Percentiles rank a stretch among this genome's conserved stretches.
Evolutionary conservation across 2,888 invertebrate species (phyloP).

Genomic region (Hyposoter didymator): DNA sequence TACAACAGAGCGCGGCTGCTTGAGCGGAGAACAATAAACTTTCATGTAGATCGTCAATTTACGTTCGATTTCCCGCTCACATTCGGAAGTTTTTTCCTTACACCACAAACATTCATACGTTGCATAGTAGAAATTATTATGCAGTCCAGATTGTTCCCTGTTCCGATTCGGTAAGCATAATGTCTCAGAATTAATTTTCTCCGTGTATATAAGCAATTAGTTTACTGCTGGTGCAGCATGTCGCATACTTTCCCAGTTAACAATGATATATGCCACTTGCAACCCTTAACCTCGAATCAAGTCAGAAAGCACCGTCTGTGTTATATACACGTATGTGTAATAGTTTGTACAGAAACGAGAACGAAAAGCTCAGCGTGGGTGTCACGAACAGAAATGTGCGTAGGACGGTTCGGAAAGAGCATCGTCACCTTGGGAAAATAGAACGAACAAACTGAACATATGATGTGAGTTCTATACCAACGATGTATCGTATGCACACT

Average conservation of each 20-base stretch:
- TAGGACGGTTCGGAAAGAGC: constrained; percentile 28
- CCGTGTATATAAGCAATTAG: not conserved
- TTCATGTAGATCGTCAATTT: constrained; percentile 26
- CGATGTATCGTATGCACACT: not conserved
- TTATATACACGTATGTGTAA: not conserved
- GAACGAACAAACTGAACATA: constrained; percentile 44
- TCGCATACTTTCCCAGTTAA: not conserved
- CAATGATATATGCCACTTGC: constrained; percentile 7
- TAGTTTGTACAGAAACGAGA: constrained; percentile 44
- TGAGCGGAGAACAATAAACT: constrained; percentile 52
- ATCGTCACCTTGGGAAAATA: constrained; percentile 56
- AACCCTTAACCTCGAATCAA: constrained; percentile 16
- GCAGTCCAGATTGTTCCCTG: too few species aligned
- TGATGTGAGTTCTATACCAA: constrained; percentile 10
- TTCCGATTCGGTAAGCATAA: too few species aligned
- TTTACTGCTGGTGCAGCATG: not conserved
- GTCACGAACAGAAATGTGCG: constrained; percentile 27
- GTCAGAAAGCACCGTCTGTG: constrained; percentile 19
- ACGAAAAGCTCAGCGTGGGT: constrained; percentile 27
- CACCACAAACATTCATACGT: too few species aligned
- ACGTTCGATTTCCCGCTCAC: too few species aligned
- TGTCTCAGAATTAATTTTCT: too few species aligned
- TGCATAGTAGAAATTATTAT: too few species aligned
- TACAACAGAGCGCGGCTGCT: constrained; percentile 59
- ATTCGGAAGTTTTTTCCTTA: too few species aligned